Evolutionary conservation across 1,140 invertebrate genomes (phyloP).

Genomic region (Oncopeltus fasciatus): DNA sequence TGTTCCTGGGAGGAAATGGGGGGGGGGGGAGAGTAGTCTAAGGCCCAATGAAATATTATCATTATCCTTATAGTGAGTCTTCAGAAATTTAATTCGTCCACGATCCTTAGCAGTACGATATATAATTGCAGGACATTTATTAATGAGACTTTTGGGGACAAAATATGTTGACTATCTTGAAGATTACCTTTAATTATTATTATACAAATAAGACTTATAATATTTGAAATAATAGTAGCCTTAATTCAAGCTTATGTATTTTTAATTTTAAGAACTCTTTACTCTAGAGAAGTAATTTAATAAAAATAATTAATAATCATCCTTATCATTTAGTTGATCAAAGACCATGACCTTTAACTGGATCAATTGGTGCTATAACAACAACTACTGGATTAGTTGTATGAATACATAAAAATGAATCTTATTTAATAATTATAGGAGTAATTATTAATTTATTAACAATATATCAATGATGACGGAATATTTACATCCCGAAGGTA

Average conservation of each 20-base stretch:
- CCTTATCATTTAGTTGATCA: constrained; percentile 38
- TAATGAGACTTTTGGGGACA: constrained; percentile 38
- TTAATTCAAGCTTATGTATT: constrained; percentile 43
- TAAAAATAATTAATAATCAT: constrained; percentile 27
- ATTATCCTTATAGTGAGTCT: too few species aligned
- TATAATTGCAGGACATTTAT: constrained; percentile 50
- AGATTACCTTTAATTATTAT: constrained; percentile 23
- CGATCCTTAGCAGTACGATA: constrained; percentile 46
- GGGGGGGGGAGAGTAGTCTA: too few species aligned
- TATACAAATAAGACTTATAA: constrained; percentile 34
- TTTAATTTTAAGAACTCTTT: constrained; percentile 34
- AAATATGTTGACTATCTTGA: constrained; percentile 31
- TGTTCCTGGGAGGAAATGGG: too few species aligned
- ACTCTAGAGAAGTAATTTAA: constrained; percentile 33
- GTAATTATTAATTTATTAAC: constrained; percentile 25
- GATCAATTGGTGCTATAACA: constrained; percentile 26
- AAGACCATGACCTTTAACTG: constrained; percentile 38
- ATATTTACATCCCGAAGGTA: constrained; percentile 41
- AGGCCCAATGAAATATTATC: too few species aligned
- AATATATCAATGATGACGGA: constrained; percentile 47
- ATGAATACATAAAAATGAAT: constrained; percentile 35
- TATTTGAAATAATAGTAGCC: constrained; percentile 35
- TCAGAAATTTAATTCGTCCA: constrained; percentile 43
- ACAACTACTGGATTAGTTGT: constrained; percentile 30
- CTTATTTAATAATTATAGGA: constrained; percentile 32